Percentiles rank a stretch among this genome's conserved stretches.
phyloP scores from a whole-genome alignment of 2,888 invertebrate genomes.

The Gastracanthus pulcherrimus region DNA sequence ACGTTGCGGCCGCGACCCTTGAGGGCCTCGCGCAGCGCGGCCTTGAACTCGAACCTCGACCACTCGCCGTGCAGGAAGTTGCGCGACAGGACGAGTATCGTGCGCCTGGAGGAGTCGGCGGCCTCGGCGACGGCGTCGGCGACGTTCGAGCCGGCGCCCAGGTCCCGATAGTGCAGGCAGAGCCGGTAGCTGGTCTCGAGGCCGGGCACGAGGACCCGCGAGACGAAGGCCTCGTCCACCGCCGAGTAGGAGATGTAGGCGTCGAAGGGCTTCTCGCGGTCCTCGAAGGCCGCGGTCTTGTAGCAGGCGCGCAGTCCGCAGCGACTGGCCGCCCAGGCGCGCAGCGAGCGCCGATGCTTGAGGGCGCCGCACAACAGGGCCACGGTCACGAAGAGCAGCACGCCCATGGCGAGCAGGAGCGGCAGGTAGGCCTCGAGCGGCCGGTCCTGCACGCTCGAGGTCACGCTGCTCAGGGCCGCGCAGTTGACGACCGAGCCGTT shows the following conservation, averaged over 20 bases:
- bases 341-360: constrained; percentile 88
- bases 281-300: constrained; percentile 89
- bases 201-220: constrained; percentile 91
- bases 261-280: constrained; percentile 90
- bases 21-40: constrained; percentile 93
- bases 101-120: constrained; percentile 92
- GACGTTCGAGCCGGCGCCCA: constrained; percentile 92
- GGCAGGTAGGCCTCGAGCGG: constrained; percentile 91
- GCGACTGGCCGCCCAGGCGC: constrained; percentile 92
- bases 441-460: constrained; percentile 86
- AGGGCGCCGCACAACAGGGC: constrained; percentile 88
- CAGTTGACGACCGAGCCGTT: constrained; percentile 88
- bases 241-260: constrained; percentile 97
- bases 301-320: constrained; percentile 93
- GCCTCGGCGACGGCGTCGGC: constrained; percentile 96
- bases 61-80: constrained; percentile 97
- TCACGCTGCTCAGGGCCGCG: constrained; percentile 85
- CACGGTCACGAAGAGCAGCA: constrained; percentile 87
- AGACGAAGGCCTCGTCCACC: constrained; percentile 94
- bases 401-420: constrained; percentile 86
- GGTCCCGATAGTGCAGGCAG: constrained; percentile 94
- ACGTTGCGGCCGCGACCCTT: constrained; percentile 91
- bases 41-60: constrained; percentile 96
- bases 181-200: constrained; percentile 92
- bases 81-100: constrained; percentile 93